These are phyloP conservation scores for Halictus ligatus DNA, from an alignment of 2,888 invertebrate genomes.

Conservation along the genomic window DNA sequence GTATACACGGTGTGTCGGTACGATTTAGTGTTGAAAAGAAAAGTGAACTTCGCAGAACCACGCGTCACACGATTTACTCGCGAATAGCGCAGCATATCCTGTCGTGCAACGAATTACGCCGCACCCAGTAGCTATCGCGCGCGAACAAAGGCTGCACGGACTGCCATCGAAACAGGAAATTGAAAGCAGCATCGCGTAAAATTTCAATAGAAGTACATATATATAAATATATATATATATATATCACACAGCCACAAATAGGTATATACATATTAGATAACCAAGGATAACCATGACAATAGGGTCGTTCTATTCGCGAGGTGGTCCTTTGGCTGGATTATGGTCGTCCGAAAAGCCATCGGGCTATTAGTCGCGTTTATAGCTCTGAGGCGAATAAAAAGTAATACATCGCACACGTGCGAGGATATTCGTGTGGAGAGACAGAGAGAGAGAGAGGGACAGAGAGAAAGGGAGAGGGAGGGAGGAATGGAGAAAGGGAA, in stretches of 20 bases:
- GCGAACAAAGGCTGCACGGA: neutral
- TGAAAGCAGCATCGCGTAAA: conserved; percentile 41
- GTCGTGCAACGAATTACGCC: conserved; percentile 7
- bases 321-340: conserved; percentile 22
- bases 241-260: neutral
- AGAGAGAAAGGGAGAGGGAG: neutral
- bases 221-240: neutral
- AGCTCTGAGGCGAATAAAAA: conserved; percentile 56
- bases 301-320: conserved; percentile 47
- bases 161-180: conserved; percentile 14
- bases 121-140: conserved; percentile 6
- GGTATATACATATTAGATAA: conserved; percentile 7
- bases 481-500: neutral
- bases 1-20: no score
- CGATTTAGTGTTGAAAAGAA: neutral
- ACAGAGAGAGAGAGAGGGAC: neutral
- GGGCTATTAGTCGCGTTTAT: conserved; percentile 68
- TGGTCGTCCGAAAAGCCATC: conserved; percentile 15
- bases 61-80: neutral
- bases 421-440: neutral
- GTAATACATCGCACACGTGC: conserved; percentile 44
- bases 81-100: conserved; percentile 1
- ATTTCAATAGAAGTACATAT: conserved; percentile 13
- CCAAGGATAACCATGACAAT: conserved; percentile 41
- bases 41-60: neutral